phyloP scores from a whole-genome alignment of 2,888 invertebrate species.

The Aphodius sticticus region DNA sequence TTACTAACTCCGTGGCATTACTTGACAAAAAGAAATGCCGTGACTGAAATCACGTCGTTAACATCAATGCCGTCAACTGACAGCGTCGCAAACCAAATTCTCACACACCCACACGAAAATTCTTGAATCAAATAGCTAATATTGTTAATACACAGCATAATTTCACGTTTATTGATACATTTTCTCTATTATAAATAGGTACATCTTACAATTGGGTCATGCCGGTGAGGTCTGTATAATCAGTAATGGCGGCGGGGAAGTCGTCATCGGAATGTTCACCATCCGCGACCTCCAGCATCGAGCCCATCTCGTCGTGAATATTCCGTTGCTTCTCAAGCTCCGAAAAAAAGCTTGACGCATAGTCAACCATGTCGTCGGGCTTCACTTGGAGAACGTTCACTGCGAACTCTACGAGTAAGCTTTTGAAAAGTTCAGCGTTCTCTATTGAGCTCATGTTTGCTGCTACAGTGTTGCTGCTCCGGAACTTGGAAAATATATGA shows the following conservation, averaged over 20 bases:
- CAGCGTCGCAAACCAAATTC: background rate
- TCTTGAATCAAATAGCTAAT: background rate
- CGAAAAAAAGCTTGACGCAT: conserved; percentile 27
- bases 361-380: conserved; percentile 25
- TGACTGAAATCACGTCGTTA: background rate
- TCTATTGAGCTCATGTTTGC: background rate
- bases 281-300: background rate
- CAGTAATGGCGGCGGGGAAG: background rate
- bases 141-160: background rate
- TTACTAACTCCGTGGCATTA: no score
- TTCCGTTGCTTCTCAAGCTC: conserved; percentile 16
- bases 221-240: conserved; percentile 8
- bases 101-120: no score
- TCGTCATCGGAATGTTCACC: conserved; percentile 5
- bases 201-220: conserved; percentile 20
- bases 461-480: background rate
- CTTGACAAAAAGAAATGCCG: no score
- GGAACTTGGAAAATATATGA: background rate
- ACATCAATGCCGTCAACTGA: no score
- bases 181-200: background rate
- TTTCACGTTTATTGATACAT: background rate
- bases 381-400: conserved; percentile 16
- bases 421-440: conserved; percentile 22
- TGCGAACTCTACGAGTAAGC: conserved; percentile 21
- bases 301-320: conserved; percentile 15